Evolutionary conservation across 1,140 invertebrate genomes (phyloP).

Genomic region (Mactra quadrangularis): DNA sequence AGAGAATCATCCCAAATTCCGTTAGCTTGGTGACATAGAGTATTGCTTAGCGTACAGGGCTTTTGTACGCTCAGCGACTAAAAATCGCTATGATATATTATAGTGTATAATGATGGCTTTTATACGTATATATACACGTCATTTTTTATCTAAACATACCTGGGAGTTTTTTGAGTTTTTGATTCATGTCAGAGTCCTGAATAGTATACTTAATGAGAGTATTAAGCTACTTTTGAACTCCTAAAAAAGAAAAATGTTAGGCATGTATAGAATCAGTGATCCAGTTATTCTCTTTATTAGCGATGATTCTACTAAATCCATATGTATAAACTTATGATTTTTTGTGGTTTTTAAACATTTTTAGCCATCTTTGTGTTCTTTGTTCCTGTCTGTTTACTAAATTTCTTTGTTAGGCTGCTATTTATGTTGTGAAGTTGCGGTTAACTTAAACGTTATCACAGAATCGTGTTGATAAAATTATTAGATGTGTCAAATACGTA

Average conservation of each 20-base stretch:
- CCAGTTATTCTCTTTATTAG: too few relatives aligned
- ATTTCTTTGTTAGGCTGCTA: slow-evolving; percentile 10
- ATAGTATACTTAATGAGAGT: too few relatives aligned
- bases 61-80: slow-evolving; percentile 15
- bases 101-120: background rate
- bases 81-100: background rate
- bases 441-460: too few relatives aligned
- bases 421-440: too few relatives aligned
- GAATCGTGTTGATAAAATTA: too few relatives aligned
- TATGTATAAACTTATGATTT: too few relatives aligned
- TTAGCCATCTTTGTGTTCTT: slow-evolving; percentile 1
- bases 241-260: too few relatives aligned
- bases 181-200: too few relatives aligned
- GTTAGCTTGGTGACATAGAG: slow-evolving; percentile 38
- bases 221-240: too few relatives aligned
- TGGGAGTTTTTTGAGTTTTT: background rate
- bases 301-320: too few relatives aligned
- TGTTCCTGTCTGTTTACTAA: background rate
- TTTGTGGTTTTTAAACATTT: slow-evolving; percentile 8
- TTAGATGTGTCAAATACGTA: too few relatives aligned
- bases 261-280: too few relatives aligned
- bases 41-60: background rate
- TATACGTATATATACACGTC: background rate
- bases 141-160: background rate
- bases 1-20: slow-evolving; percentile 21